Conservation (phyloP, 2,888 invertebrate species). For the Drosophila siamana region DNA sequence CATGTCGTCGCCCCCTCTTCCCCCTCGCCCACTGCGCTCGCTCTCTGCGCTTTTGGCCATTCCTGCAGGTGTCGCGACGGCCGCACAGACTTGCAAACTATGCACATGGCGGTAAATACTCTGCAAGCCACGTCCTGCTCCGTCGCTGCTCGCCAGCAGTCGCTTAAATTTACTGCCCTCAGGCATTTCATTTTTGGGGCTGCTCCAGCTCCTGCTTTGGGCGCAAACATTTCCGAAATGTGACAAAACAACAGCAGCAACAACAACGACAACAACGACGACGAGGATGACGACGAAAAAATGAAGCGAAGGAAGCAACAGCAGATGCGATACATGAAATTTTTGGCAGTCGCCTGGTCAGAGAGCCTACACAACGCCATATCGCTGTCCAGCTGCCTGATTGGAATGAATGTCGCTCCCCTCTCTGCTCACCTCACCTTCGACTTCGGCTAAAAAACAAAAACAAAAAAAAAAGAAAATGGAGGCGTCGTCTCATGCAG, state of each 20-base stretch:
- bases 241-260: conserved; percentile 49
- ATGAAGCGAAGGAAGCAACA: not conserved
- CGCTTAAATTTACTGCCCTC: conserved; percentile 77
- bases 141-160: conserved; percentile 1
- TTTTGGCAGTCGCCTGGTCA: conserved; percentile 35
- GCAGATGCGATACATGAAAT: conserved; percentile 49
- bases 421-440: not conserved
- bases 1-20: conserved; percentile 55
- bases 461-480: not conserved
- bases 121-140: conserved; percentile 54
- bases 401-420: conserved; percentile 48
- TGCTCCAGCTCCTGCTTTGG: conserved; percentile 22
- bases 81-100: conserved; percentile 80
- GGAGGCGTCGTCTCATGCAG: no score
- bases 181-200: conserved; percentile 70
- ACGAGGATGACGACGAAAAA: not conserved
- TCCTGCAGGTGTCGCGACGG: conserved; percentile 76
- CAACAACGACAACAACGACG: conserved; percentile 1
- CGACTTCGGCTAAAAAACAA: not conserved
- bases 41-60: conserved; percentile 30
- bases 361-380: conserved; percentile 46
- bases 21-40: no score
- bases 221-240: conserved; percentile 60
- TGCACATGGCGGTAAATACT: conserved; percentile 81
- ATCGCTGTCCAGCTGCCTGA: conserved; percentile 41